Conservation (phyloP, 2,797 vertebrate species). For the Enteromius viviparus region DNA sequence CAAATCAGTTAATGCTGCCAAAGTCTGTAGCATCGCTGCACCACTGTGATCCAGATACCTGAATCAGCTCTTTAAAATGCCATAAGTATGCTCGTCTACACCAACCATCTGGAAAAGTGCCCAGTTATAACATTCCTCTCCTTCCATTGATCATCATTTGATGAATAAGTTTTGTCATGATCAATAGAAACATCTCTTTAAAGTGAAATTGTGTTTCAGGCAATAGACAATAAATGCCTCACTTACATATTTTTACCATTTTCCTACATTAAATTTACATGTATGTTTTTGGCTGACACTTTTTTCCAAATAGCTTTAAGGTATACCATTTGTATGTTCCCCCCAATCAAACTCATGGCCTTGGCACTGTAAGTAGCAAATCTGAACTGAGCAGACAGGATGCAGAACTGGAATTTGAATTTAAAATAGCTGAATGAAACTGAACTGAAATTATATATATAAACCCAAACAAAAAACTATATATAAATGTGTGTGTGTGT, state of each 20-base stretch:
- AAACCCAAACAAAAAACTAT: too few relatives aligned
- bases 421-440: neutral
- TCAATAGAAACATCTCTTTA: conserved; percentile 3
- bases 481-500: too few relatives aligned
- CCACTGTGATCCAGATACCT: conserved; percentile 13
- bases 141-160: neutral
- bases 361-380: neutral
- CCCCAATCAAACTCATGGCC: neutral
- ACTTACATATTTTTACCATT: conserved; percentile 1
- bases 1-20: neutral
- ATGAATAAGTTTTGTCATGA: conserved; percentile 4
- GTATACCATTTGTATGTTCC: neutral
- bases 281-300: neutral
- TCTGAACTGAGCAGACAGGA: neutral
- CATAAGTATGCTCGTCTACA: conserved; percentile 8
- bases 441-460: neutral
- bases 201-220: neutral
- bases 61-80: conserved; percentile 29
- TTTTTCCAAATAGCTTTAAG: neutral
- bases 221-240: neutral
- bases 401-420: neutral
- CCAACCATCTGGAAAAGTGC: conserved; percentile 20
- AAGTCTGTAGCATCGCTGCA: conserved; percentile 4
- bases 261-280: neutral
- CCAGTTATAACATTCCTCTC: conserved; percentile 2